These are phyloP conservation scores for Euphonia xanthogaster DNA, from an alignment of 2,797 vertebrate genomes.

Conservation along the genomic window DNA sequence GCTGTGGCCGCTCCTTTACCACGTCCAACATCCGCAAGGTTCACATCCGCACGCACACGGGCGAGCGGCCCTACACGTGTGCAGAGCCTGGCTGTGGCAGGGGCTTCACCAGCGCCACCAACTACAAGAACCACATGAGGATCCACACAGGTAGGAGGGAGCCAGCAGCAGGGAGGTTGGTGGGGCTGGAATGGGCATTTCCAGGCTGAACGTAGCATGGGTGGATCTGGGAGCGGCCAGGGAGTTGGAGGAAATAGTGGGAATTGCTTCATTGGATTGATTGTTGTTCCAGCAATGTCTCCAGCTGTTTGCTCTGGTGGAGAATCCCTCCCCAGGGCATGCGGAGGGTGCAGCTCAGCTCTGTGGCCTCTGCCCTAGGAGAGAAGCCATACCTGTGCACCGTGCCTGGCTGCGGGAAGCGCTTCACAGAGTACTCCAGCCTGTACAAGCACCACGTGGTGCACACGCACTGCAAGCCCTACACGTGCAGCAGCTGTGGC, in stretches of 20 bases:
- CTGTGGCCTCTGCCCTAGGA: constrained; percentile 71
- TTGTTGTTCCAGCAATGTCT: neutral
- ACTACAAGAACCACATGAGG: constrained; percentile 86
- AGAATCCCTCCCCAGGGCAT: neutral
- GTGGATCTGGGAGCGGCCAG: neutral
- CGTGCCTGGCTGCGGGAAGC: constrained; percentile 82
- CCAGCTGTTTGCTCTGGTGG: neutral
- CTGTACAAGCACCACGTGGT: constrained; percentile 86
- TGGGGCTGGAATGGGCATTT: neutral
- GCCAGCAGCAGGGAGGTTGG: neutral
- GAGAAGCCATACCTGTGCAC: constrained; percentile 85
- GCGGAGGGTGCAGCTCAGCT: neutral
- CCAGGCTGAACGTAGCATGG: neutral
- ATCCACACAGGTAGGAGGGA: constrained; percentile 80
- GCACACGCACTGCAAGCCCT: constrained; percentile 86
- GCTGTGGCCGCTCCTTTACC: constrained; percentile 84
- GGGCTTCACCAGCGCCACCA: constrained; percentile 84
- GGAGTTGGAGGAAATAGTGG: neutral
- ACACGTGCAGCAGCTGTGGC: constrained; percentile 81
- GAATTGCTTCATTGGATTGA: neutral
- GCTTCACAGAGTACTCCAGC: constrained; percentile 84
- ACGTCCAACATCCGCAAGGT: constrained; percentile 85
- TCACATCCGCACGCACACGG: constrained; percentile 82
- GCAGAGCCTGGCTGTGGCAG: constrained; percentile 78
- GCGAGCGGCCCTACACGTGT: constrained; percentile 82